Conservation (phyloP, 2,113 vertebrate genomes). For the Cyanistes caeruleus region DNA sequence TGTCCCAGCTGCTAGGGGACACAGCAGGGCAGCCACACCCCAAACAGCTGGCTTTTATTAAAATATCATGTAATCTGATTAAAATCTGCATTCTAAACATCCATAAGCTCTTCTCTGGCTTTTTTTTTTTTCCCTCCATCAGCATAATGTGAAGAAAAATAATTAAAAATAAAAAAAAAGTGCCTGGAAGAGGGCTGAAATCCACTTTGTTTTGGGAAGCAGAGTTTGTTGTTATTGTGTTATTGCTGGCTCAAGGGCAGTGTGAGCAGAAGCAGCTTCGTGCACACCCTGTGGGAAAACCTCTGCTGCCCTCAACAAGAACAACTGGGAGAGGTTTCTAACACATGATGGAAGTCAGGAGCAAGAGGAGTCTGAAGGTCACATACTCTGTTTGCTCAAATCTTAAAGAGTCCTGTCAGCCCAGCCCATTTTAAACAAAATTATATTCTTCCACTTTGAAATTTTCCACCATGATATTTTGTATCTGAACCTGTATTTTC, state of each 20-base stretch:
- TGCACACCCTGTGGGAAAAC: rapidly evolving
- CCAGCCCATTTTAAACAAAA: neutral
- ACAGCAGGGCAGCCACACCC: neutral
- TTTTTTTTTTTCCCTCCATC: neutral
- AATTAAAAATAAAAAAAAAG: no score
- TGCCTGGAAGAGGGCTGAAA: neutral
- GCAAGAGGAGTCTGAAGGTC: neutral
- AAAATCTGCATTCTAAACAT: neutral
- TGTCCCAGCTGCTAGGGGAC: neutral
- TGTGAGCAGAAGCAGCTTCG: rapidly evolving
- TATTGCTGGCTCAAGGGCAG: neutral
- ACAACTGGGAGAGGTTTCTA: neutral
- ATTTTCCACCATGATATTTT: neutral
- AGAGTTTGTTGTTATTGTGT: neutral
- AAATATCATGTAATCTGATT: neutral
- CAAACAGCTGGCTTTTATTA: neutral
- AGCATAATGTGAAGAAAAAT: neutral
- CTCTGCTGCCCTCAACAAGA: neutral
- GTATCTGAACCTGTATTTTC: neutral
- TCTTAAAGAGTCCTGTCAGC: neutral
- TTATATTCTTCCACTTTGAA: rapidly evolving
- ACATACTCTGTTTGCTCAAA: neutral
- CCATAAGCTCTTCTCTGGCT: neutral
- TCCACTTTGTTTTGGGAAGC: neutral
- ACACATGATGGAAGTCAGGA: neutral